These are phyloP conservation scores for Takifugu bimaculatus DNA, from an alignment of 2,113 vertebrate species.

Conservation along the genomic window DNA sequence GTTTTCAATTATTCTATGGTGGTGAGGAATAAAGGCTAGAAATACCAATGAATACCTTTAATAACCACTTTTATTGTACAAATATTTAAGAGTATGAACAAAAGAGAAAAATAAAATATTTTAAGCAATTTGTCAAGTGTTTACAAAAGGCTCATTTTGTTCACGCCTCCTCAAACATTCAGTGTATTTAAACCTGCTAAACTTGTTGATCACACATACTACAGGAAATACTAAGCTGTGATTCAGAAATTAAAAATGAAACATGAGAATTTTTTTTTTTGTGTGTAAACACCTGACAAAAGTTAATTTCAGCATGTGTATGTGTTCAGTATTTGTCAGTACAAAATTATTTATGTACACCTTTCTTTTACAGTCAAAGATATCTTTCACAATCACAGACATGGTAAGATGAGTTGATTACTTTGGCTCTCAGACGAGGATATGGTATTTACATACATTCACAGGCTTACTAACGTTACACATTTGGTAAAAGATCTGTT, in stretches of 20 bases:
- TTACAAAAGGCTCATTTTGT: conserved; percentile 29
- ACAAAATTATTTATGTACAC: conserved; percentile 73
- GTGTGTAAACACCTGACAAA: conserved; percentile 33
- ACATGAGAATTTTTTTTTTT: conserved; percentile 14
- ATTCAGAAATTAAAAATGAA: background rate
- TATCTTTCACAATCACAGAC: conserved; percentile 67
- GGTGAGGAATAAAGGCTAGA: background rate
- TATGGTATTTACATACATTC: conserved; percentile 96
- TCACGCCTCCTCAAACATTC: conserved; percentile 13
- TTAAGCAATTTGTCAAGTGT: conserved; percentile 28
- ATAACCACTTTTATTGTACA: conserved; percentile 89
- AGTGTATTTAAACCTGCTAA: background rate
- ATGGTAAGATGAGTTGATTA: conserved; percentile 83
- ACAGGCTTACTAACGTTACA: conserved; percentile 79
- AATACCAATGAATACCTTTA: conserved; percentile 1
- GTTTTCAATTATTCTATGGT: background rate
- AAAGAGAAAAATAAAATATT: conserved; percentile 70
- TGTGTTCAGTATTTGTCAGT: conserved; percentile 35
- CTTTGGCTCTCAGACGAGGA: conserved; percentile 74
- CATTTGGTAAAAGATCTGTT: conserved; percentile 54
- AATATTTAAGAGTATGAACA: conserved; percentile 87
- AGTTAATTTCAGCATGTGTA: background rate
- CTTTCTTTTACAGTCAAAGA: conserved; percentile 52
- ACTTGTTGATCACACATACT: no score
- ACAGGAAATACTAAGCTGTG: background rate